Evolutionary conservation across 2,113 vertebrate genomes (phyloP).

Genomic region (Caloenas nicobarica): DNA sequence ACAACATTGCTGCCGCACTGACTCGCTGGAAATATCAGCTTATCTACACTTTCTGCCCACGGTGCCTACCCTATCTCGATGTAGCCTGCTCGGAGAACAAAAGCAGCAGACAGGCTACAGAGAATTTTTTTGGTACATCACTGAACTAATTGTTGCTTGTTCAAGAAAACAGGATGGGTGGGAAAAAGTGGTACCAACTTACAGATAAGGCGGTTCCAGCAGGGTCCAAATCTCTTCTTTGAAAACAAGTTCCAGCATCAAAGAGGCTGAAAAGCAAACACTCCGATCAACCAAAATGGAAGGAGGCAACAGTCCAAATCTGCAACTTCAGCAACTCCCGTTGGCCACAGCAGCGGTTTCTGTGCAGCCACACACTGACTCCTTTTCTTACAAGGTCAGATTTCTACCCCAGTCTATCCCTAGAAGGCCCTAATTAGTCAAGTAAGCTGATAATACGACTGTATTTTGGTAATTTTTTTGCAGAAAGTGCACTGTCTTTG

Average conservation of each 20-base stretch:
- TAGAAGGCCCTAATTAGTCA: neutral
- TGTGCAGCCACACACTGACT: slow-evolving; percentile 40
- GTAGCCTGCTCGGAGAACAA: neutral
- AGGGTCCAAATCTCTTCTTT: neutral
- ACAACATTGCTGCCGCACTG: neutral
- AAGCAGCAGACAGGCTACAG: neutral
- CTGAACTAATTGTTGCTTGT: neutral
- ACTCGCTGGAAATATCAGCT: neutral
- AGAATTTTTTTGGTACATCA: neutral
- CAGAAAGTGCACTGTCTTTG: neutral
- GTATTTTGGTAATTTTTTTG: neutral
- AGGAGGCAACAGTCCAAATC: neutral
- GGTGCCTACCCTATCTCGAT: neutral
- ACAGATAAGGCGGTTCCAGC: neutral
- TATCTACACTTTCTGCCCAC: neutral
- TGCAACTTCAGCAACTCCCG: slow-evolving; percentile 67
- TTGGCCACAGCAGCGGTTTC: slow-evolving; percentile 53
- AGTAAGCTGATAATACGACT: neutral
- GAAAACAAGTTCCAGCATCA: neutral
- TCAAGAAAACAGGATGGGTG: neutral
- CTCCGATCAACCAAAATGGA: slow-evolving; percentile 65
- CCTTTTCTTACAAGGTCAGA: slow-evolving; percentile 83
- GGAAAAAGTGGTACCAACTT: neutral
- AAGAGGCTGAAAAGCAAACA: neutral
- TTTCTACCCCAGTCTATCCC: neutral